These are phyloP conservation scores for Leptura quadrifasciata DNA, from an alignment of 2,888 invertebrate genomes.

Conservation along the genomic window DNA sequence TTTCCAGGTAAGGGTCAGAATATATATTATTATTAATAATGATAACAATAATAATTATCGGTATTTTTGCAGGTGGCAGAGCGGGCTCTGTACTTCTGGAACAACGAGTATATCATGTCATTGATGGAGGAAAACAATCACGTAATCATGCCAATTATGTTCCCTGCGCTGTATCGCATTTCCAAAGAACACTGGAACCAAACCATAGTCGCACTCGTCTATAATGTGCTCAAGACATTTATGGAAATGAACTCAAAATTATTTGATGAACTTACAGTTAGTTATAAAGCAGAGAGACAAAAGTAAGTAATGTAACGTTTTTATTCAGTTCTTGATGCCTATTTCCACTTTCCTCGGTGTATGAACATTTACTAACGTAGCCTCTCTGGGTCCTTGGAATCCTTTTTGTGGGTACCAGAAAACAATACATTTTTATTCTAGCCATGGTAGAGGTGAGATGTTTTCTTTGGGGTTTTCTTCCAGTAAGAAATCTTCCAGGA, in stretches of 20 bases:
- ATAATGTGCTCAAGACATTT: constrained; percentile 99
- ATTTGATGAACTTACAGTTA: constrained; percentile 98
- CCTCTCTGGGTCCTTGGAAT: too few species aligned
- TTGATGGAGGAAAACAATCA: constrained; percentile 99
- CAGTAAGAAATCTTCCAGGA: too few species aligned
- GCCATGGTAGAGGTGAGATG: too few species aligned
- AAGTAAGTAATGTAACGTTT: constrained; percentile 82
- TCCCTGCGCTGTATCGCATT: constrained; percentile 98
- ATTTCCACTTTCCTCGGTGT: not conserved
- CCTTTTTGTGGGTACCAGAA: too few species aligned
- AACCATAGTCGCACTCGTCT: constrained; percentile 98
- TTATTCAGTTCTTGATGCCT: not conserved
- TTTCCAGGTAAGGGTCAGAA: constrained; percentile 88
- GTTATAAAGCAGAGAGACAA: constrained; percentile 99
- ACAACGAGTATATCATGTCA: constrained; percentile 99
- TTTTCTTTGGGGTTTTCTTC: too few species aligned
- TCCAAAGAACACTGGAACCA: constrained; percentile 99
- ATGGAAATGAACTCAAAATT: constrained; percentile 99
- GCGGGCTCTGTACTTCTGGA: constrained; percentile 99
- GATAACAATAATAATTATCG: too few species aligned
- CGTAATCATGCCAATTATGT: constrained; percentile 99
- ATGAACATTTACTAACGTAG: not conserved
- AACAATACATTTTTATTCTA: too few species aligned
- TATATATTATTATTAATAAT: not conserved
- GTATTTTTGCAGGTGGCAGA: constrained; percentile 89